phyloP scores from a whole-genome alignment of 53 echinoderm and acorn worm species.

The Arbacia lixula region DNA sequence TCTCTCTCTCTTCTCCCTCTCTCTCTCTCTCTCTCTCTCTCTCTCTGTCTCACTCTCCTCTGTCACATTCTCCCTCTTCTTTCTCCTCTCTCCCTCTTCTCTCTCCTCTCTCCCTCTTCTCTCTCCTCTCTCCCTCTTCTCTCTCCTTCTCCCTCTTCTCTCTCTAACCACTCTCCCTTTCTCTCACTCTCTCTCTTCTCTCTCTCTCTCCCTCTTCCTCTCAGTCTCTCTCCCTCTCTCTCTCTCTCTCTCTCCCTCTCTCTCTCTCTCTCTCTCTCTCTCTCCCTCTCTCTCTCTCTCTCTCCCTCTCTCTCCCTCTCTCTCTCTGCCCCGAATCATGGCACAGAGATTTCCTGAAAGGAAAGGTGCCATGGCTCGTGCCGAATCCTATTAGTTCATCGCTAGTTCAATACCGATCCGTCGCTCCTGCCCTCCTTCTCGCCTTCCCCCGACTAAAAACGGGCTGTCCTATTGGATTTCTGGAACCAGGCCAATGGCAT shows the following conservation, averaged over 20 bases:
- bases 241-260: background rate
- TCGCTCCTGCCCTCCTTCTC: slow-evolving; percentile 17
- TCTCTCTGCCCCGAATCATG: no score
- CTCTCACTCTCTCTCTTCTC: background rate
- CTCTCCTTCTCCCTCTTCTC: background rate
- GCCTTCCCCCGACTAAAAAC: background rate
- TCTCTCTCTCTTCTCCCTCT: background rate
- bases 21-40: background rate
- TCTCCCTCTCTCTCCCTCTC: background rate
- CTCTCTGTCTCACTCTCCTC: background rate
- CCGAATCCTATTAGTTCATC: slow-evolving; percentile 29
- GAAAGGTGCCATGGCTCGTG: background rate
- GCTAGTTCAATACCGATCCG: slow-evolving; percentile 24
- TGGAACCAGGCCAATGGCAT: slow-evolving; percentile 23
- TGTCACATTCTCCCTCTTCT: no score
- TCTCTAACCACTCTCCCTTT: background rate
- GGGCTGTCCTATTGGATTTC: slow-evolving; percentile 12
- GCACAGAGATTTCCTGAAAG: background rate
- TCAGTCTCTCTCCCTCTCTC: background rate
- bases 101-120: background rate
- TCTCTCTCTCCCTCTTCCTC: background rate
- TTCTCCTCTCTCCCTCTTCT: background rate
- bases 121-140: background rate
- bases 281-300: background rate
- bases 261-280: background rate